Percentiles rank a stretch among this genome's conserved stretches.
Evolutionary conservation across 2,113 vertebrate genomes (phyloP).

Genomic region (Raphicerus campestris): DNA sequence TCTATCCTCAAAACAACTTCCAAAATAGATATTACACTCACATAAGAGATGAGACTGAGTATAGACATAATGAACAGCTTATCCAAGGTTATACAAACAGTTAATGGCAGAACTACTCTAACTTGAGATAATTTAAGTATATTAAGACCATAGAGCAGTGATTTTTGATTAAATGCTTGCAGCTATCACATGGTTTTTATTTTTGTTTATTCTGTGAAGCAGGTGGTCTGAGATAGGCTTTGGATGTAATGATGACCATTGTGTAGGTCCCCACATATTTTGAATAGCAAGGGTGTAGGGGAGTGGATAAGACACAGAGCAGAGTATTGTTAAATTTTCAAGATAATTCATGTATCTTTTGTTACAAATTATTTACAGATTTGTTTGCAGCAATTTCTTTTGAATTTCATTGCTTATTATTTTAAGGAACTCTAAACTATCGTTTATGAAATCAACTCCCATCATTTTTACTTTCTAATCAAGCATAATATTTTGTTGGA

Average conservation of each 20-base stretch:
- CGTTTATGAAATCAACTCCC: background rate
- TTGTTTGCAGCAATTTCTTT: background rate
- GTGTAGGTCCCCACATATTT: background rate
- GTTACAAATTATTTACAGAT: background rate
- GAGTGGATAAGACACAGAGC: background rate
- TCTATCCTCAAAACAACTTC: background rate
- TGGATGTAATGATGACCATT: background rate
- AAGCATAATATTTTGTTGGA: background rate
- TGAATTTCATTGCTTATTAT: background rate
- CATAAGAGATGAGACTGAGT: background rate
- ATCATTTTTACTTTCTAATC: background rate
- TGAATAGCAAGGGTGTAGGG: background rate
- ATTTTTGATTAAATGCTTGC: background rate
- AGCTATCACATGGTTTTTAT: background rate
- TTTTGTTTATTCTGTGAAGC: background rate
- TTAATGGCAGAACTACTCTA: background rate
- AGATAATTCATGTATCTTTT: background rate
- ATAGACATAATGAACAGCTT: background rate
- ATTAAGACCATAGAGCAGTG: background rate
- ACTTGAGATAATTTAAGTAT: background rate
- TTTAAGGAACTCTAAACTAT: slow-evolving; percentile 14
- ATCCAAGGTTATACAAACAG: background rate
- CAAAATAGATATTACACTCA: background rate
- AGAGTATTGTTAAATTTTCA: background rate
- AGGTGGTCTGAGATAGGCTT: background rate